Percentiles rank a stretch among this genome's conserved stretches.
These are phyloP conservation scores for Cataglyphis rosenhaueri DNA, from an alignment of 2,888 invertebrate genomes.

Conservation along the genomic window DNA sequence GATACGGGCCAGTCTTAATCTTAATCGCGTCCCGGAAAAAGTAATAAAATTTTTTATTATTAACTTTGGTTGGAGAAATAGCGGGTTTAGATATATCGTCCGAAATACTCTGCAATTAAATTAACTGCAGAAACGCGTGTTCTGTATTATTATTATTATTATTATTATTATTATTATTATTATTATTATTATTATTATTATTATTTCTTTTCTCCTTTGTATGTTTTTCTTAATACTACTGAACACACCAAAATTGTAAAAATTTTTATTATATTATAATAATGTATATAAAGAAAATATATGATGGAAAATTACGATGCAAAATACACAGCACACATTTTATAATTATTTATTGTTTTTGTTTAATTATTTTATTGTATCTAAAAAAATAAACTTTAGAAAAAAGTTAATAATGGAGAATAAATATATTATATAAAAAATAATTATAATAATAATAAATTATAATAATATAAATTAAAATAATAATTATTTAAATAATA, in stretches of 20 bases:
- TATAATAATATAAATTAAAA: background rate
- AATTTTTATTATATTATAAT: background rate
- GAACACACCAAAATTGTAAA: background rate
- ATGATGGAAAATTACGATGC: background rate
- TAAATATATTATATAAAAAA: background rate
- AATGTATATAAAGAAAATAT: background rate
- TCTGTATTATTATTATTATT: background rate
- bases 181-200: slow-evolving; percentile 18
- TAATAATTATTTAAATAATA: background rate
- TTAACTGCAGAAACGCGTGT: slow-evolving; percentile 4
- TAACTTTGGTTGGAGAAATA: slow-evolving; percentile 9
- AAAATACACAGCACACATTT: background rate
- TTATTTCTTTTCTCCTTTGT: background rate
- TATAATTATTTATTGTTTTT: slow-evolving; percentile 8
- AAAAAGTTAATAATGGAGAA: background rate
- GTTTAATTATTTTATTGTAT: background rate
- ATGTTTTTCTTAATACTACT: background rate
- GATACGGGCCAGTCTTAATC: slow-evolving; percentile 49
- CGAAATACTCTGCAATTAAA: slow-evolving; percentile 26
- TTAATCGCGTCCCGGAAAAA: slow-evolving; percentile 44
- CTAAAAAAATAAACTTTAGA: background rate
- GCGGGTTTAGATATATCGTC: background rate
- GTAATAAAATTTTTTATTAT: slow-evolving; percentile 35
- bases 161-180: slow-evolving; percentile 2
- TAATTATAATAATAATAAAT: background rate